Evolutionary conservation across 2,888 invertebrate genomes (phyloP).

Genomic region (Pterobdella sp.): DNA sequence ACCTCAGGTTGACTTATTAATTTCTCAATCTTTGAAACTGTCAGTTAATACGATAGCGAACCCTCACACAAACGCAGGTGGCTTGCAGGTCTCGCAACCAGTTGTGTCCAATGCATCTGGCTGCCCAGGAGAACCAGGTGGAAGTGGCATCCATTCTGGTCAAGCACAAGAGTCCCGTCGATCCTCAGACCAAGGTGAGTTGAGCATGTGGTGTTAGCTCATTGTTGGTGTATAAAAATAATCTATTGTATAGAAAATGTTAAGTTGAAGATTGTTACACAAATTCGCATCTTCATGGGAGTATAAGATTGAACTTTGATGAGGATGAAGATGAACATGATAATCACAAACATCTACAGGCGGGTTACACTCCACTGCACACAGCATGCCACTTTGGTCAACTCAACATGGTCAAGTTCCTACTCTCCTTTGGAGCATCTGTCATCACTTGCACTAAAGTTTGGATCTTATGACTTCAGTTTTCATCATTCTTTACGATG

Average conservation of each 20-base stretch:
- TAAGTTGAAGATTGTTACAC: no score
- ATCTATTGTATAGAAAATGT: no score
- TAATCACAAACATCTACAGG: no score
- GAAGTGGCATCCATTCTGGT: constrained; percentile 76
- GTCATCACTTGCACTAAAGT: constrained; percentile 63
- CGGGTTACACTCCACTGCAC: constrained; percentile 95
- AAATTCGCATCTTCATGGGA: no score
- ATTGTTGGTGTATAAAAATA: no score
- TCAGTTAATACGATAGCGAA: no score
- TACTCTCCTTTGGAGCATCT: constrained; percentile 79
- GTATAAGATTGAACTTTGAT: no score
- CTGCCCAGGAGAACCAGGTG: constrained; percentile 86
- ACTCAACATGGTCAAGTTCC: constrained; percentile 63
- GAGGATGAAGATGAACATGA: no score
- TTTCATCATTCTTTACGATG: not conserved
- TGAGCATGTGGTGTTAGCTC: not conserved
- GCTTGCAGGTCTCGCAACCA: constrained; percentile 84
- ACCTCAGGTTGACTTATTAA: no score
- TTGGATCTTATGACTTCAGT: not conserved
- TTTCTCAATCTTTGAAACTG: no score
- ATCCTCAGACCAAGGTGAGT: constrained; percentile 55
- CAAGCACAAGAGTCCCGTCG: constrained; percentile 72
- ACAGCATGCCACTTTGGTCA: constrained; percentile 96
- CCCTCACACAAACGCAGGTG: no score
- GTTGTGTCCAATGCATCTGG: constrained; percentile 88